A percentile compares a stretch with the other conserved stretches of the same genome.
These are phyloP conservation scores for Aphyosemion australe DNA, from an alignment of 2,113 vertebrate species.

Conservation along the genomic window DNA sequence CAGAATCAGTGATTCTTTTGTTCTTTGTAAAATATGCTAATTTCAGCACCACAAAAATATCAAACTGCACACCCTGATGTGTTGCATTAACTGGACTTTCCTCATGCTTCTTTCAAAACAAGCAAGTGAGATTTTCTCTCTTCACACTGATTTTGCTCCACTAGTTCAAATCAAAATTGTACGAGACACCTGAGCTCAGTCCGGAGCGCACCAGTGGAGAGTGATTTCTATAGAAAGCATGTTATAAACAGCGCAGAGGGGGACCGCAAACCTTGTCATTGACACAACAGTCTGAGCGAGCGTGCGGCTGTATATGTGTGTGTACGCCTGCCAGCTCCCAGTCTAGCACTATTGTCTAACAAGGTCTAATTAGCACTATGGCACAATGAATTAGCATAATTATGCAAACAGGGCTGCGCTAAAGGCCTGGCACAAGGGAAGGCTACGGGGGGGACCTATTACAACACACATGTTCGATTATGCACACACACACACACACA, in stretches of 20 bases:
- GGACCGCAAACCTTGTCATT: slow-evolving; percentile 77
- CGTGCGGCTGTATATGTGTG: slow-evolving; percentile 49
- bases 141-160: slow-evolving; percentile 50
- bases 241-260: slow-evolving; percentile 74
- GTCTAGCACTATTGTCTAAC: slow-evolving; percentile 78
- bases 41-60: no score
- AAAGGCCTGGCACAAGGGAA: slow-evolving; percentile 73
- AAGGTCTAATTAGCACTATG: slow-evolving; percentile 81
- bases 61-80: no score
- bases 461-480: slow-evolving; percentile 47
- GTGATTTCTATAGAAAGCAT: slow-evolving; percentile 61
- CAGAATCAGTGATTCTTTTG: no score
- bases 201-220: slow-evolving; percentile 46
- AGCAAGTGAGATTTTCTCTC: slow-evolving; percentile 4
- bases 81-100: background rate
- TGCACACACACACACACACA: slow-evolving; percentile 17
- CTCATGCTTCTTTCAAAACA: no score
- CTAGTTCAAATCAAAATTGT: slow-evolving; percentile 53
- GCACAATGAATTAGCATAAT: slow-evolving; percentile 82
- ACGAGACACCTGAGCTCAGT: slow-evolving; percentile 65
- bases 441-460: slow-evolving; percentile 70
- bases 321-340: slow-evolving; percentile 61
- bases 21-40: no score
- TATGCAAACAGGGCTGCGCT: slow-evolving; percentile 77
- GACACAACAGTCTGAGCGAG: slow-evolving; percentile 75